Evolutionary conservation across 2,888 invertebrate species (phyloP).

Genomic region (Eutolmus rufibarbis): DNA sequence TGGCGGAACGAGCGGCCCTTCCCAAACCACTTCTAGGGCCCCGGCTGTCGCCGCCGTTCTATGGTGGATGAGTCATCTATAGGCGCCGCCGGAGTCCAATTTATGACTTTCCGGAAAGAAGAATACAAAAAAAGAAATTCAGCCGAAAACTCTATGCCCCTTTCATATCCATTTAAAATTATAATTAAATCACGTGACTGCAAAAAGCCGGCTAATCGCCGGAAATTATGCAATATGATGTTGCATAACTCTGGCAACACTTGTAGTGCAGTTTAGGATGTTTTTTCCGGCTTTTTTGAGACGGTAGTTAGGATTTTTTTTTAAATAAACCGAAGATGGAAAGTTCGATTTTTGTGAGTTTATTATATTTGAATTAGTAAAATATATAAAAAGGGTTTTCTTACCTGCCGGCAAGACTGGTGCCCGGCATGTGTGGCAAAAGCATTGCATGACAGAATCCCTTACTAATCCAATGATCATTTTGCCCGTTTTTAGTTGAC

Average conservation of each 20-base stretch:
- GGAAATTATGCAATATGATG: constrained; percentile 15
- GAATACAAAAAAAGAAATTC: neutral
- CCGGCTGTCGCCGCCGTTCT: neutral
- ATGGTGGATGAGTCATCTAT: constrained; percentile 41
- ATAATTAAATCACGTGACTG: constrained; percentile 25
- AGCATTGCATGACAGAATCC: constrained; percentile 92
- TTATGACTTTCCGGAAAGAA: neutral
- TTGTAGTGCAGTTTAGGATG: neutral
- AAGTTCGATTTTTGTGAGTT: constrained; percentile 2
- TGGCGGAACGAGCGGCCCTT: neutral
- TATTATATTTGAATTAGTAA: neutral
- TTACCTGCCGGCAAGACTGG: constrained; percentile 79
- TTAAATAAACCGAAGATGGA: neutral
- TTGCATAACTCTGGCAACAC: constrained; percentile 7
- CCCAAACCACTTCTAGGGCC: neutral
- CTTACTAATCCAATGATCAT: constrained; percentile 89
- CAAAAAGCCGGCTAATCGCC: constrained; percentile 8
- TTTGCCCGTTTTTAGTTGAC: neutral
- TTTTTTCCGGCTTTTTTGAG: neutral
- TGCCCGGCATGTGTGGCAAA: constrained; percentile 91
- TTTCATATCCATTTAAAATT: neutral
- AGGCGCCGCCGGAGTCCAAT: constrained; percentile 44
- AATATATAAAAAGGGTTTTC: constrained; percentile 51
- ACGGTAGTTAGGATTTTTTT: neutral
- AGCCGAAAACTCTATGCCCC: neutral